These are phyloP conservation scores for Hyposoter dolosus DNA, from an alignment of 2,888 invertebrate species.

Conservation along the genomic window DNA sequence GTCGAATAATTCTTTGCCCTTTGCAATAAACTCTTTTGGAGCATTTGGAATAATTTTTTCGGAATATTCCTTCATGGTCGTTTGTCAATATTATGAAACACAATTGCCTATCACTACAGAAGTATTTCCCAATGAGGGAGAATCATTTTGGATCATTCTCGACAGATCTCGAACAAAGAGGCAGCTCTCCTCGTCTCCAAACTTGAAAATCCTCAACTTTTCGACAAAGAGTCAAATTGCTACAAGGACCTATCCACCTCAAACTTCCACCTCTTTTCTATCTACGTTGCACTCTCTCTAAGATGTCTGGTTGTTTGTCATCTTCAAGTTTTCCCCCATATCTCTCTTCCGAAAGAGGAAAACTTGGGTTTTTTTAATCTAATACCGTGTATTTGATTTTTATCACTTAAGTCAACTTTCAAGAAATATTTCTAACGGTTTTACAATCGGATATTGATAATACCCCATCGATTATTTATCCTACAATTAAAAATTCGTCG, in stretches of 20 bases:
- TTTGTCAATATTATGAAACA: no score
- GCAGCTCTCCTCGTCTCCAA: neutral
- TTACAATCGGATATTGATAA: neutral
- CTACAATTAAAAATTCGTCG: no score
- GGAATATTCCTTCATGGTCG: no score
- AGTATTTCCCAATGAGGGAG: neutral
- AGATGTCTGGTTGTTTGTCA: neutral
- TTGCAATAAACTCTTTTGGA: neutral
- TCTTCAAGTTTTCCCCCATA: neutral
- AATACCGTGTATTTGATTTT: neutral
- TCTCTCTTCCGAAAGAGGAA: neutral
- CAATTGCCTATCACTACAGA: neutral
- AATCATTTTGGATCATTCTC: neutral
- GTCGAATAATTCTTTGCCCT: neutral
- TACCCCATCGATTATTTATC: no score
- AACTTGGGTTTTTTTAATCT: neutral
- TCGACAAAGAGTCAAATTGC: neutral
- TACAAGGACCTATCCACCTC: neutral
- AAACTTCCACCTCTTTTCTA: neutral
- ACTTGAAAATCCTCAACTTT: neutral
- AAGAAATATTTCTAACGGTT: neutral
- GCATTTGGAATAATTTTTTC: no score
- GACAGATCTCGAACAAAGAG: slow-evolving; percentile 2
- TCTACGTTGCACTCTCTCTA: slow-evolving; percentile 9
- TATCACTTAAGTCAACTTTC: neutral